Conservation (phyloP, 2,888 invertebrate genomes). For the Lasius fuliginosus region DNA sequence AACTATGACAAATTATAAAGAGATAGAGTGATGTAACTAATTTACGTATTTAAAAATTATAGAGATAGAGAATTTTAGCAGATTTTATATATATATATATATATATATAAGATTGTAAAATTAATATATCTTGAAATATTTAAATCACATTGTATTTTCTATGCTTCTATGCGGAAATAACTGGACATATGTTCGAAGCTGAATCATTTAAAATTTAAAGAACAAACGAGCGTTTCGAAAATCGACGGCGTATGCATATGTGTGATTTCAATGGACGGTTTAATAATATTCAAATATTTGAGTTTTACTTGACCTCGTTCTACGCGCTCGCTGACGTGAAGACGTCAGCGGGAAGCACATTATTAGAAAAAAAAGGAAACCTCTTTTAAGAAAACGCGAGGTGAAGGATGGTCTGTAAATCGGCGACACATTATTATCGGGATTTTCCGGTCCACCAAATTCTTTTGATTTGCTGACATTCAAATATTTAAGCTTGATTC, state of each 20-base stretch:
- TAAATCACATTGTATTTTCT: background rate
- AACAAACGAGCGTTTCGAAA: constrained; percentile 15
- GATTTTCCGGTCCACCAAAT: constrained; percentile 53
- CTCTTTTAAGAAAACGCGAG: background rate
- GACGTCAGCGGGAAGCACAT: constrained; percentile 9
- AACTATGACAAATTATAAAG: background rate
- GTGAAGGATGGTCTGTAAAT: constrained; percentile 20
- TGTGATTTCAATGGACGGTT: constrained; percentile 20
- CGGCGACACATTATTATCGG: constrained; percentile 47
- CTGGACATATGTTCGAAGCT: background rate
- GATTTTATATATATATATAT: too few species aligned
- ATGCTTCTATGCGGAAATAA: background rate
- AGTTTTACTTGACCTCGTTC: constrained; percentile 46
- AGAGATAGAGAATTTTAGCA: background rate
- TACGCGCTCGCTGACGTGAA: background rate
- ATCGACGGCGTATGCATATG: constrained; percentile 29
- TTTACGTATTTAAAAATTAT: background rate
- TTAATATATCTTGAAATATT: background rate
- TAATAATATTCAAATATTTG: constrained; percentile 58
- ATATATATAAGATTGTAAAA: background rate
- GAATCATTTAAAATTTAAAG: constrained; percentile 52
- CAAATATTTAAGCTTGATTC: constrained; percentile 53
- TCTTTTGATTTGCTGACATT: constrained; percentile 53
- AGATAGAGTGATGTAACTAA: constrained; percentile 1
- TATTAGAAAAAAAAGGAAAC: constrained; percentile 40